Evolutionary conservation across 2,888 invertebrate genomes (phyloP), one percentile per base, ranked within the genome.

Genomic region (Encarsia formosa): DNA sequence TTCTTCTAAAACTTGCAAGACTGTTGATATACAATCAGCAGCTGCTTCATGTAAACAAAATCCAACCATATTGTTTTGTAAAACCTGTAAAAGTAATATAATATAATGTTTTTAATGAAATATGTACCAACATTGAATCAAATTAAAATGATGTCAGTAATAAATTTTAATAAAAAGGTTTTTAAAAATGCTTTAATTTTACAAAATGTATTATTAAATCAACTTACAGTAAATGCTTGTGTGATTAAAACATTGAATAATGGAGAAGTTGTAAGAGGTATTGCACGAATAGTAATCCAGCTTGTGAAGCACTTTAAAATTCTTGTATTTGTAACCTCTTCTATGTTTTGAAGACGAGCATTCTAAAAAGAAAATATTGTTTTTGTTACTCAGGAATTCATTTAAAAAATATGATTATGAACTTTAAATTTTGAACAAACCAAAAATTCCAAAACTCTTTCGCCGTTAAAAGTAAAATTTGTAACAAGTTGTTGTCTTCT

Each of bases 241-340:
- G 82, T 82, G 44, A 89, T 80, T 0, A 91, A 82, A 2, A 84
- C 78, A 75, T 86, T 88, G 34, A 49, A 47, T 18, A 43, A 35
- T 40, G 52, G 47, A 34, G 46, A 4, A 58, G 86, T n/a, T n/a
- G n/a, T 84, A 47, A 93, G 80, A 29, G 86, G 83, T 59, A 95
- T 83, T 13, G 88, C 90, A 63, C 86, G 86, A 11, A 94, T 85
- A 49, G 86, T 84, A 61, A 95, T 83, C 95, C 96, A 97, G 8
- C 94, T 91, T 1, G 90, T 90, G 72, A 94, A 86, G 74, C 95
- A 96, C 62, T 86, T 82, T 47, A 93, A 78, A 23, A 90, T 85
- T 72, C 87, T 87, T 47, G n/a, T n/a, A n/a, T n/a, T n/a, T n/a
- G n/a, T n/a, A n/a, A 82, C 76, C 69, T 86, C 81, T 16, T 77